These are phyloP conservation scores for Siphamia tubifer DNA, from an alignment of 2,113 vertebrate species.

Conservation along the genomic window DNA sequence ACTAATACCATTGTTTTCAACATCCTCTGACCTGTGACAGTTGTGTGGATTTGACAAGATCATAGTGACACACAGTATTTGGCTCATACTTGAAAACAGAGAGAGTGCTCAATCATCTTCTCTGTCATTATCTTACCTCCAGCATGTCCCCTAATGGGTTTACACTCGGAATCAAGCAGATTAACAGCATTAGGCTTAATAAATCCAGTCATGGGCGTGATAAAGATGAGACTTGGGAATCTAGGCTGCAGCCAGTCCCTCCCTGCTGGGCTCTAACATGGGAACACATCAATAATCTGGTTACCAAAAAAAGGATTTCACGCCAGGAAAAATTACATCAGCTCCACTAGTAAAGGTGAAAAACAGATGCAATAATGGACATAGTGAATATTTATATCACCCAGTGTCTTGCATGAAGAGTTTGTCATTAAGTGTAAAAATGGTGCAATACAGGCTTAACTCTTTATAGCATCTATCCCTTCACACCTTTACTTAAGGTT, in stretches of 20 bases:
- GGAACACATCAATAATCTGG: constrained; percentile 58
- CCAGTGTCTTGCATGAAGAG: background rate
- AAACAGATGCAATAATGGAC: constrained; percentile 39
- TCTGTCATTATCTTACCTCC: constrained; percentile 40
- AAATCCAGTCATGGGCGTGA: constrained; percentile 62
- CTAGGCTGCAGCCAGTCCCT: constrained; percentile 33
- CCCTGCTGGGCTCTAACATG: constrained; percentile 53
- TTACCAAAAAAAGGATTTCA: constrained; percentile 52
- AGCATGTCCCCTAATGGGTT: constrained; percentile 62
- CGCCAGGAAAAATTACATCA: constrained; percentile 39
- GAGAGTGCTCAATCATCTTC: constrained; percentile 25
- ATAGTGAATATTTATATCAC: constrained; percentile 4
- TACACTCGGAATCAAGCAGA: constrained; percentile 65
- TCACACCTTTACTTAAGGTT: no score
- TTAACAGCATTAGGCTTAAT: constrained; percentile 66
- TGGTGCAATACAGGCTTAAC: background rate
- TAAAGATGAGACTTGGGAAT: constrained; percentile 38
- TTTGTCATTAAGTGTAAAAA: constrained; percentile 10
- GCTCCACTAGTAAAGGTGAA: constrained; percentile 27
- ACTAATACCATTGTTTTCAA: constrained; percentile 66
- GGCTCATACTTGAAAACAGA: constrained; percentile 35
- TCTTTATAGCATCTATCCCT: background rate
- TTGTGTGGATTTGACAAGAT: constrained; percentile 64
- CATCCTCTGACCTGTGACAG: constrained; percentile 53
- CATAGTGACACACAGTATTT: constrained; percentile 35